These are phyloP conservation scores for Nemoura dubitans DNA, from an alignment of 2,888 invertebrate genomes.

Conservation along the genomic window DNA sequence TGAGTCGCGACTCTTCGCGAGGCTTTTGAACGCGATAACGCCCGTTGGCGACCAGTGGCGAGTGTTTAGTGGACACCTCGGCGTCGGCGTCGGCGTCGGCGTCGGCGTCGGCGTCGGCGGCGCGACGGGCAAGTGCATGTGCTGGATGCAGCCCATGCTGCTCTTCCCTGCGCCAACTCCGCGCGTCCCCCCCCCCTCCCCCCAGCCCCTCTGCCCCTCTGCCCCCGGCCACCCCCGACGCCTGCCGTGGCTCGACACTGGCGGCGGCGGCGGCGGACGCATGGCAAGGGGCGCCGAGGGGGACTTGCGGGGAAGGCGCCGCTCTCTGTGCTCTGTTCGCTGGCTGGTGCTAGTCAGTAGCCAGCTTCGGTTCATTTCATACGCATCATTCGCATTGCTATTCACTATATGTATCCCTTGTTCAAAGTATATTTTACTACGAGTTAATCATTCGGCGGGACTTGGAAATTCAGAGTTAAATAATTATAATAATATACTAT, in stretches of 20 bases:
- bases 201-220: background rate
- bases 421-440: constrained; percentile 17
- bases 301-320: constrained; percentile 30
- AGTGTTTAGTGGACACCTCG: background rate
- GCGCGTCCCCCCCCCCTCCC: background rate
- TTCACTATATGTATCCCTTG: constrained; percentile 27
- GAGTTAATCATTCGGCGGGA: background rate
- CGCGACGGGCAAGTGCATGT: background rate
- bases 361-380: constrained; percentile 49
- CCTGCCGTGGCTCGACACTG: background rate
- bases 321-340: background rate
- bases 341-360: constrained; percentile 45
- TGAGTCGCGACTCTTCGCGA: no score
- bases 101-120: background rate
- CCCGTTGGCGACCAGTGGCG: no score
- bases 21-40: no score
- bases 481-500: background rate
- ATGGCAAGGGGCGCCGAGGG: background rate
- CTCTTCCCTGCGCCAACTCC: background rate
- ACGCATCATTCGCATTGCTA: constrained; percentile 39
- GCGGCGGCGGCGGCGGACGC: background rate
- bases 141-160: constrained; percentile 13
- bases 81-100: background rate
- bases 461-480: background rate
- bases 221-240: no score